Percentiles rank a stretch among this genome's conserved stretches.
Evolutionary conservation across 2,797 vertebrate species (phyloP).

Genomic region (Myotis daubentonii): DNA sequence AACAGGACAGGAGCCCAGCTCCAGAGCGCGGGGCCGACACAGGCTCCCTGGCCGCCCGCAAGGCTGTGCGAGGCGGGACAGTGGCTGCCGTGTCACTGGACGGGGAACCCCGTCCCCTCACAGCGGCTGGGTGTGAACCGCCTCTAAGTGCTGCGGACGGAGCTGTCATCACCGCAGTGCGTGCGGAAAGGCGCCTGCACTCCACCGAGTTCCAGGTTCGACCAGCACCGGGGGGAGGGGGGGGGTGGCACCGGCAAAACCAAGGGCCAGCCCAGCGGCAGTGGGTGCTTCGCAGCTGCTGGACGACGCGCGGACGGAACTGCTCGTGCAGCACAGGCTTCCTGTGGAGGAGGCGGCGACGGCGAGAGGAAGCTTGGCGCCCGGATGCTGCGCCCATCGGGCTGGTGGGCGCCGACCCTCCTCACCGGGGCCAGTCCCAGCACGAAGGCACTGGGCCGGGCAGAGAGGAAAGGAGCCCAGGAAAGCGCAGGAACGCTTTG

Average conservation of each 20-base stretch:
- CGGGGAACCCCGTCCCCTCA: not conserved
- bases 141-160: rapidly evolving
- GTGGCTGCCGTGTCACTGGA: not conserved
- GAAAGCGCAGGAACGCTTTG: rapidly evolving
- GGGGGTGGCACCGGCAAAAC: rapidly evolving
- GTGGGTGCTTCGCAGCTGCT: rapidly evolving
- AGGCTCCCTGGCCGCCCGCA: not conserved
- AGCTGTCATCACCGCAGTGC: rapidly evolving
- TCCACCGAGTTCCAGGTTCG: rapidly evolving
- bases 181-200: too few relatives aligned
- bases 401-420: too few relatives aligned
- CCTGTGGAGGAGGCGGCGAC: not conserved
- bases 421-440: not conserved
- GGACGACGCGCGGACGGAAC: rapidly evolving
- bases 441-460: not conserved
- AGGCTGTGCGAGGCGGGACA: rapidly evolving
- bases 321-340: not conserved
- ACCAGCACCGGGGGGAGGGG: rapidly evolving
- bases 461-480: rapidly evolving
- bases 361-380: too few relatives aligned
- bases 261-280: rapidly evolving
- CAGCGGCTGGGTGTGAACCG: rapidly evolving
- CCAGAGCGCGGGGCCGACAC: not conserved
- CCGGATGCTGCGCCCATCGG: too few relatives aligned
- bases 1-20: not conserved